Base-by-base conservation (phyloP, 2,888 invertebrate genomes). In the Hyalella azteca region DNA sequence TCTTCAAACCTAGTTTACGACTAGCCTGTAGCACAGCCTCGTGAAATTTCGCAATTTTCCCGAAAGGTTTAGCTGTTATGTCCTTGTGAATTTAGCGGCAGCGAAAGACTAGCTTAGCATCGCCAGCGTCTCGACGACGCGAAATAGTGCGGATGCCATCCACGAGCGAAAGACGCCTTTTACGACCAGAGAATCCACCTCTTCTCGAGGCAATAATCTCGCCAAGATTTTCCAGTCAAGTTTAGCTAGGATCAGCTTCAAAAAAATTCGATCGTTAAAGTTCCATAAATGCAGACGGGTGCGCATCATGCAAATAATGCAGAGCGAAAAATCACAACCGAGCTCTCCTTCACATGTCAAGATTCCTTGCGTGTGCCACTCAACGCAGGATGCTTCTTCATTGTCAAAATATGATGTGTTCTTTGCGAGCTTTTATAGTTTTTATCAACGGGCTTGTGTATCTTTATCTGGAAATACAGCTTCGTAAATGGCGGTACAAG, bases 211-310 rank as follows among this genome's bases (percentile, higher is more conserved):
- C 66, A 66, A 66, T 66, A 66, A 66, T 66, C 66, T 36, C 19
- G 29, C 13, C 36, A 36, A 66, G 66, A 66, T 66, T 66, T 39
- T 39, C 36, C 66, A 66, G 66, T 66, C 66, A 66, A 66, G 36
- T 39, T n/a, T 19, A 36, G 36, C 66, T 66, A 36, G 66, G 66
- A 66, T 66, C 22, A 66, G 29, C 66, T n/a, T 32, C 36, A 66
- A 66, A 66, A 66, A 66, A 66, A 66, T 66, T 66, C 36, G 66
- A 66, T 66, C 66, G 66, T 66, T 66, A 66, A 66, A 39, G 66
- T 66, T 66, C 66, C 66, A 66, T 66, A 66, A 66, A 66, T 66
- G 66, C 39, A 66, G 66, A 15, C 13, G 66, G 22, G 66, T 29
- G 3, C 32, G 5, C 66, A 36, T 29, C 26, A 29, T 15, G 36